Base-by-base conservation (phyloP, 2,113 vertebrate species). In the Podarcis muralis region DNA sequence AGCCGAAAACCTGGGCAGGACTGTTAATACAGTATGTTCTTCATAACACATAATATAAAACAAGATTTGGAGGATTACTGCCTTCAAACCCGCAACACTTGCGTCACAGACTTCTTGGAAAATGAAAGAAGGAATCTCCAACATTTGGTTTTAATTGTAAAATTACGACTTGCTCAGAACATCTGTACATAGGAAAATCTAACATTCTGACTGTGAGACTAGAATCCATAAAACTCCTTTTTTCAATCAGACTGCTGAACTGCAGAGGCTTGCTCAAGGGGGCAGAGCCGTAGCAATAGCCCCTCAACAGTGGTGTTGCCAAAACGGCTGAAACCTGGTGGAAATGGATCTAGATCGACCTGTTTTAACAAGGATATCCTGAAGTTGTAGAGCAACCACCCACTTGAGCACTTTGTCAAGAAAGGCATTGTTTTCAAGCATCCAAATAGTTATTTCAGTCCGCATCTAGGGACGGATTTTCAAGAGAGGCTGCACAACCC, bases 131-230 rank as follows among this genome's bases (percentile, higher is more conserved):
- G 94, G 94, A 93, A 91, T 95, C 93, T 92, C 90, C 0, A 15
- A 88, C 89, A 0, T 59, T 94, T 88, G 84, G 85, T 91, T 92
- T 83, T 92, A 65, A 12, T 59, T 37, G 69, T 30, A 59, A 65
- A 59, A 32, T 81, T 87, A 37, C 59, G 35, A 74, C 82, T 80
- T 71, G 93, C 93, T 90, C 84, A 91, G 94, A 89, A 91, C 92
- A 93, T 92, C 91, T 93, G 48, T 57, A 68, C 68, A 75, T 84
- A 91, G 87, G 85, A 93, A 93, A 93, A 80, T 87, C 92, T 92
- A 94, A 93, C 92, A 53, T 25, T 32, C 32, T 85, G 18, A 68
- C 40, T 78, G 35, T n/a, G 37, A 79, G 62, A 69, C 5, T 9
- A 35, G 30, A 16, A 30, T 43, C 27, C 48, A 57, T 27, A 32